Base-by-base conservation (phyloP, 1,140 invertebrate species). In the Nasonia vitripennis region DNA sequence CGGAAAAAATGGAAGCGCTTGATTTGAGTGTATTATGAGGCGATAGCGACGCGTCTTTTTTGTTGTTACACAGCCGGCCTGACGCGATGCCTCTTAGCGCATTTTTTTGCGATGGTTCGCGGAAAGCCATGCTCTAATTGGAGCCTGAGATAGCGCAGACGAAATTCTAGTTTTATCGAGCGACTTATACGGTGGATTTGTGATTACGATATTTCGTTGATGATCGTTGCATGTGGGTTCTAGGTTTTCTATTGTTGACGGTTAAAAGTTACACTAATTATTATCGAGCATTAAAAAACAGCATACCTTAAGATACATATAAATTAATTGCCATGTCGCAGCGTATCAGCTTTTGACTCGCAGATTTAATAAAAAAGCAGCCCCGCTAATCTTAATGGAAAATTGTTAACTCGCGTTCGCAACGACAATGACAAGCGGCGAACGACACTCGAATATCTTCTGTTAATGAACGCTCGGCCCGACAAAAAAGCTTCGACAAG, bases 401-500 rank as follows among this genome's bases (percentile, higher is more conserved):
- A 83, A 67, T 83, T 83, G 7, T 77, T 82, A 20, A 31, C 23
- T 37, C 17, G 27, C 41, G 41, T 45, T 23, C 81, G 41, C 27
- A 10, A 20, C 17, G 41, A n/a, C 55, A 2, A 17, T 62, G 55
- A 78, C 62, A 70, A 55, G 20, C 41, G 10, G 68, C 45, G 20
- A 74, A 83, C 67, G 75, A 73, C 67, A 75, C 45, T 51, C 55
- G n/a, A 31, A 45, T 37, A 37, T 27, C 51, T 48, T 17, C 14
- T 34, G 75, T 78, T 75, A 84, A 84, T 78, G 67, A 71, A 51
- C 34, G 75, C 10, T n/a, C 70, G 10, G 20, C 41, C 34, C 45
- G 14, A n/a, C 55, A 62, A 77, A 83, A 78, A 62, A 20, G 20
- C 14, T 62, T 71, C 48, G 55, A 80, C 68, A 62, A 62, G 87